A percentile compares a stretch with the other conserved stretches of the same genome.
Conservation (phyloP, 2,113 vertebrate genomes). For the Benitochromis conjunctus region DNA sequence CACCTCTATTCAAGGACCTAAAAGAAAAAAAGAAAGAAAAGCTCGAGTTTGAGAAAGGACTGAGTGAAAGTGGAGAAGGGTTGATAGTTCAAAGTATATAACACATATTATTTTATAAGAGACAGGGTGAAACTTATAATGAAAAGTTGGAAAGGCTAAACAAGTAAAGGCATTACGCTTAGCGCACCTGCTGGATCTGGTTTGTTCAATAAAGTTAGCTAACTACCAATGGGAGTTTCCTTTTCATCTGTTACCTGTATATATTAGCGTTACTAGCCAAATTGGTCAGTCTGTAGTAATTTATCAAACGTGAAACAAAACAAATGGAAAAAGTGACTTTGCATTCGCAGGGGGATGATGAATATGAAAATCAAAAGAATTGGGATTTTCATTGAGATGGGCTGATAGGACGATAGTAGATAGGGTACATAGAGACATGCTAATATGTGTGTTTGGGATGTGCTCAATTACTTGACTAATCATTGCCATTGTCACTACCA, state of each 20-base stretch:
- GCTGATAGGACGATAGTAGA: neutral
- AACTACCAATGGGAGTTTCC: neutral
- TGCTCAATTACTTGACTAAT: accelerated
- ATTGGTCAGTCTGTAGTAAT: neutral
- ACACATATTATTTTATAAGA: neutral
- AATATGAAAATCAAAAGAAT: neutral
- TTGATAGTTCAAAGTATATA: neutral
- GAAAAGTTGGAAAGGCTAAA: neutral
- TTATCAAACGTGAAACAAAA: neutral
- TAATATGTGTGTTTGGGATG: neutral
- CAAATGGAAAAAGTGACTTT: neutral
- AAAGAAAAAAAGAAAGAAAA: neutral
- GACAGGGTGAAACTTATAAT: neutral
- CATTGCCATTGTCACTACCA: neutral
- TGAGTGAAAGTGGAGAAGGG: neutral
- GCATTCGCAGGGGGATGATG: accelerated
- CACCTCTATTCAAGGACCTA: neutral
- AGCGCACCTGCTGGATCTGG: neutral
- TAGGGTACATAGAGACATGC: neutral
- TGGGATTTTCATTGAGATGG: neutral
- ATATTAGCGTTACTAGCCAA: neutral
- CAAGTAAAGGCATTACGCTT: accelerated
- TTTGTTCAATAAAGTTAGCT: neutral
- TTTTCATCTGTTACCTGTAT: neutral
- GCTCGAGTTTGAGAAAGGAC: accelerated